Base-by-base conservation (phyloP, 2,113 vertebrate genomes). In the Rattus rattus region DNA sequence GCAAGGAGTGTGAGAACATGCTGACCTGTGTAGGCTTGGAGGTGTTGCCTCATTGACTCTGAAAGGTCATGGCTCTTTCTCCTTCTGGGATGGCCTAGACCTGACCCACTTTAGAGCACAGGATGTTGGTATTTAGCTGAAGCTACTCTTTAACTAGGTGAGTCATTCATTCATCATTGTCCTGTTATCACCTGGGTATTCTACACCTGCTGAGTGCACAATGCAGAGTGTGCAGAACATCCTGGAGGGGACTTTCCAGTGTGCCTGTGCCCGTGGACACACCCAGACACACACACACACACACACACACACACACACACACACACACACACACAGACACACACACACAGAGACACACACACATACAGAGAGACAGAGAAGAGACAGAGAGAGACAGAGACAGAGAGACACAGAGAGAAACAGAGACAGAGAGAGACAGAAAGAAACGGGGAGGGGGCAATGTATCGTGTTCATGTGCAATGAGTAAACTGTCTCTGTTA, bases 111-210 rank as follows among this genome's bases (percentile, higher is more conserved):
- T 47, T 77, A 33, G 88, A 91, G 43, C 72, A 22, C 33, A 81
- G 94, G 88, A 95, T 90, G 49, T 47, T 85, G 52, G 49, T 85
- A 65, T 92, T 79, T 87, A 91, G 47, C 11, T 36, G 91, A 79
- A 90, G 63, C 56, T 96, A 86, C 59, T 87, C 54, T 93, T 96
- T 96, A 84, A 91, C 91, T 52, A 88, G 43, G 9, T 70, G 20
- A 92, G 75, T 90, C 84, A 90, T 63, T 76, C 54, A 67, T 86
- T 96, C 16, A 24, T 59, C 36, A 33, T 76, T 26, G 59, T 54
- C 4, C 26, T 28, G 63, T 88, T 95, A 87, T 77, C 61, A 81
- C 28, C 14, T 39, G 5, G 19, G 14, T 67, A 36, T 43, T 39
- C 13, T 5, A 3, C n/a, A 91, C 83, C 52, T 95, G 47, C 86